These are phyloP conservation scores for Drosophila fuyamai DNA, from an alignment of 1,140 invertebrate species.

Conservation along the genomic window DNA sequence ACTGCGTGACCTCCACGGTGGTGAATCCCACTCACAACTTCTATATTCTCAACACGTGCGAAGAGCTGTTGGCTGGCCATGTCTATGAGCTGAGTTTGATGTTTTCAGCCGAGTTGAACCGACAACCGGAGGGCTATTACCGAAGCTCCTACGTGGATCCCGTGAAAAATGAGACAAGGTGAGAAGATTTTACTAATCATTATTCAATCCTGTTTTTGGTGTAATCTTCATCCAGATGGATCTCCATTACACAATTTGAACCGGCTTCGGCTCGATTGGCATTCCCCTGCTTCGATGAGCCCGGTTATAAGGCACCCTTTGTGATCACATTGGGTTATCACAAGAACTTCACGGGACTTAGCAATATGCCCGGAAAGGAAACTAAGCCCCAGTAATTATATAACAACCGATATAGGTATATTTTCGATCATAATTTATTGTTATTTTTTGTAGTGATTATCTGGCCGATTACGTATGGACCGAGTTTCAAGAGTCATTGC, in stretches of 20 bases:
- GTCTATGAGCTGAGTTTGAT: constrained; percentile 88
- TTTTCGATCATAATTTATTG: not conserved
- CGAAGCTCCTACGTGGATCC: constrained; percentile 90
- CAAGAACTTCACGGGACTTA: constrained; percentile 88
- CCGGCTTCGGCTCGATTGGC: constrained; percentile 93
- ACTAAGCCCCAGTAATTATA: constrained; percentile 55
- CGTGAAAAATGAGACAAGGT: constrained; percentile 87
- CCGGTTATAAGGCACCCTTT: constrained; percentile 94
- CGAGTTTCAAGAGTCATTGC: constrained; percentile 88
- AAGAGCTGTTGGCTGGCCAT: constrained; percentile 85
- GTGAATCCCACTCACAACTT: constrained; percentile 88
- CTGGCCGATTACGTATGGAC: constrained; percentile 85
- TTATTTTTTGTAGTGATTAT: not conserved
- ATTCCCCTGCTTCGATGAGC: constrained; percentile 98
- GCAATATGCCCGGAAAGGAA: constrained; percentile 90
- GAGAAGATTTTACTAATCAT: not conserved
- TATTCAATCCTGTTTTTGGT: constrained; percentile 35
- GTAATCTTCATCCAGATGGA: constrained; percentile 15
- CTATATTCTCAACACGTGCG: constrained; percentile 86
- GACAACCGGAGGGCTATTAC: constrained; percentile 90
- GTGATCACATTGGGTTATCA: constrained; percentile 89
- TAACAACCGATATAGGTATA: not conserved
- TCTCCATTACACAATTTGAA: constrained; percentile 93
- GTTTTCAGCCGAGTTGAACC: constrained; percentile 87
- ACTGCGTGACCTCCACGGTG: constrained; percentile 66